Evolutionary conservation across 1,140 invertebrate species (phyloP).

Genomic region (Lepidotrigona ventralis): DNA sequence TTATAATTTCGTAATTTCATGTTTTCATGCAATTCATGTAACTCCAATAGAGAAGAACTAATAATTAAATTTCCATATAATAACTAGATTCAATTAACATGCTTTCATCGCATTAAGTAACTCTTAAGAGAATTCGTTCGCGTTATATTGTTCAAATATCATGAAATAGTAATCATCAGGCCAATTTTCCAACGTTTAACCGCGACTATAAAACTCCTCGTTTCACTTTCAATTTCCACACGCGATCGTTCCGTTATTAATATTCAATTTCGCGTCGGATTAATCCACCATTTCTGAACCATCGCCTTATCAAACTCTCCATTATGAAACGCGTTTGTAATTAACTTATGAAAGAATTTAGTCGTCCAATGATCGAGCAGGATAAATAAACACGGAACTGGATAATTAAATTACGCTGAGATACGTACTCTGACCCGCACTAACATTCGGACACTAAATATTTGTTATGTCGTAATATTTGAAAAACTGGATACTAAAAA

Average conservation of each 20-base stretch:
- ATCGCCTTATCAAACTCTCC: not conserved
- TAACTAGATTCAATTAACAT: too few species aligned
- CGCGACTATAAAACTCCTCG: not conserved
- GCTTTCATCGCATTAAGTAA: too few species aligned
- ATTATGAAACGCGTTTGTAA: slow-evolving; percentile 3
- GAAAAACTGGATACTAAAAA: too few species aligned
- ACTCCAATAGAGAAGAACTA: too few species aligned
- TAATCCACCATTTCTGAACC: not conserved
- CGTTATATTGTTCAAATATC: not conserved
- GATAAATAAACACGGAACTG: not conserved
- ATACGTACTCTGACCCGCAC: too few species aligned
- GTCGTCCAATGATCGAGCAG: not conserved
- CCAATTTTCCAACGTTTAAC: not conserved
- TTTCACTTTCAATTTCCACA: not conserved
- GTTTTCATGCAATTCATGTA: too few species aligned
- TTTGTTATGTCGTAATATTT: too few species aligned
- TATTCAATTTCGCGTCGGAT: not conserved
- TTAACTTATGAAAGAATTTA: not conserved
- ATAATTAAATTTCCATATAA: too few species aligned
- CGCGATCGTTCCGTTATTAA: not conserved
- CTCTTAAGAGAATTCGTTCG: not conserved
- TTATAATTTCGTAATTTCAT: too few species aligned
- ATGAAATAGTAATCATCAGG: not conserved
- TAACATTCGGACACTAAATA: too few species aligned
- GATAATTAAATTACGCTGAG: too few species aligned